phyloP scores from a whole-genome alignment of 2,888 invertebrate genomes.

The Brachypterus glaber region DNA sequence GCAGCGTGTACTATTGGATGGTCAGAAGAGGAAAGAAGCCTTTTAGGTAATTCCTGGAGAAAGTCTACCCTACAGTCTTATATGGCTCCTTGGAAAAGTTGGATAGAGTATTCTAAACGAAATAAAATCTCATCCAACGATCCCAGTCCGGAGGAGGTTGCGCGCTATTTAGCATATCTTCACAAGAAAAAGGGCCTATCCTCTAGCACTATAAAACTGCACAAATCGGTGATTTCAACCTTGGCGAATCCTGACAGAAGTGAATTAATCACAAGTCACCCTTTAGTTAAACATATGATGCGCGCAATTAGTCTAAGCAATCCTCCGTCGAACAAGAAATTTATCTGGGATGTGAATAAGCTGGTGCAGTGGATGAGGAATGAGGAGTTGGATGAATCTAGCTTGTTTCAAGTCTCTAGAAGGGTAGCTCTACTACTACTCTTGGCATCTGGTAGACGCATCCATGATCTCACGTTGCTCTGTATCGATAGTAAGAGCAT shows the following conservation, averaged over 20 bases:
- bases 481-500: too few species aligned
- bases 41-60: conserved; percentile 15
- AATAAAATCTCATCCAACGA: conserved; percentile 6
- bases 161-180: conserved; percentile 9
- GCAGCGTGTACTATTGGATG: conserved; percentile 15
- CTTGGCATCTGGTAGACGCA: conserved; percentile 19
- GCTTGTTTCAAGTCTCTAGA: conserved; percentile 14
- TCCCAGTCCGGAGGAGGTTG: conserved; percentile 10
- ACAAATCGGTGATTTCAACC: conserved; percentile 23
- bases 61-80: conserved; percentile 17
- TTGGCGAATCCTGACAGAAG: conserved; percentile 17
- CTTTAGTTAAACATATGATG: conserved; percentile 17
- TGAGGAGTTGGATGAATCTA: conserved; percentile 5
- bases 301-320: conserved; percentile 15
- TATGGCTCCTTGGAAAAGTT: conserved; percentile 14
- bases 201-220: conserved; percentile 20
- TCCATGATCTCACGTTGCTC: conserved; percentile 22
- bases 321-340: conserved; percentile 6
- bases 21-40: conserved; percentile 15
- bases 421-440: conserved; percentile 15
- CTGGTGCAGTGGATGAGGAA: too few species aligned
- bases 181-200: conserved; percentile 13
- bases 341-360: conserved; percentile 11
- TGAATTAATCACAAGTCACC: conserved; percentile 9
- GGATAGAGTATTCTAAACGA: conserved; percentile 6